These are phyloP conservation scores for Liolophura sinensis DNA, from an alignment of 1,140 invertebrate species.

Conservation along the genomic window DNA sequence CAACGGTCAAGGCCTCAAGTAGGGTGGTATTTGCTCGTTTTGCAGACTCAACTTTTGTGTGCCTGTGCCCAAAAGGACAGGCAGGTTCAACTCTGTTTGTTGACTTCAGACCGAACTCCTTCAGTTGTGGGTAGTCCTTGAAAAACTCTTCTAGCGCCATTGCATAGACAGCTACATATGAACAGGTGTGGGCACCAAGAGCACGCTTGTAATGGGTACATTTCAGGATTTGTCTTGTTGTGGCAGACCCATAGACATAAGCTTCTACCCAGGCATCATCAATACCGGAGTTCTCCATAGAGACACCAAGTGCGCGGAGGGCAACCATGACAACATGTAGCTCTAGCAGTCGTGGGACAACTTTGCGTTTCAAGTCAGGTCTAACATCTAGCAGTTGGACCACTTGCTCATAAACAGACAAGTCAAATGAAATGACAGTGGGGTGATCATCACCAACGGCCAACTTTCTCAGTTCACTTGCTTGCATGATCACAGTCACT, in stretches of 20 bases:
- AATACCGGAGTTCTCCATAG: constrained; percentile 10
- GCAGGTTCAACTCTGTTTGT: background rate
- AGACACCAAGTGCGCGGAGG: constrained; percentile 6
- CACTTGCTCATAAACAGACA: constrained; percentile 16
- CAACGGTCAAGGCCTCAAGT: background rate
- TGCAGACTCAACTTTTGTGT: too few species aligned
- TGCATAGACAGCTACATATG: constrained; percentile 5
- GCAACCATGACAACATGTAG: constrained; percentile 20
- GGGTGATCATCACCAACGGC: constrained; percentile 16
- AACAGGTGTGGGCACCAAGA: constrained; percentile 1
- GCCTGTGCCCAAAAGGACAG: background rate
- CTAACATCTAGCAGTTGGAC: constrained; percentile 5
- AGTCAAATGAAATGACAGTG: too few species aligned
- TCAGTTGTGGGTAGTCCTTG: background rate
- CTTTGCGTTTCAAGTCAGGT: constrained; percentile 17
- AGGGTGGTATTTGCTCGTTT: background rate
- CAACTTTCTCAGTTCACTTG: constrained; percentile 19
- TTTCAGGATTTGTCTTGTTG: constrained; percentile 11
- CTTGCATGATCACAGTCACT: constrained; percentile 18
- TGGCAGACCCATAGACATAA: constrained; percentile 5
- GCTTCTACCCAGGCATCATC: constrained; percentile 11
- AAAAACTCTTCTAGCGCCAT: constrained; percentile 5
- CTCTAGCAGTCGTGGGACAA: constrained; percentile 25
- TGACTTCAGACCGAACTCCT: background rate
- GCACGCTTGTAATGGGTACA: constrained; percentile 11